Percentiles rank a stretch among this genome's conserved stretches.
These are phyloP conservation scores for Panorpa germanica DNA, from an alignment of 2,888 invertebrate species.

Conservation along the genomic window DNA sequence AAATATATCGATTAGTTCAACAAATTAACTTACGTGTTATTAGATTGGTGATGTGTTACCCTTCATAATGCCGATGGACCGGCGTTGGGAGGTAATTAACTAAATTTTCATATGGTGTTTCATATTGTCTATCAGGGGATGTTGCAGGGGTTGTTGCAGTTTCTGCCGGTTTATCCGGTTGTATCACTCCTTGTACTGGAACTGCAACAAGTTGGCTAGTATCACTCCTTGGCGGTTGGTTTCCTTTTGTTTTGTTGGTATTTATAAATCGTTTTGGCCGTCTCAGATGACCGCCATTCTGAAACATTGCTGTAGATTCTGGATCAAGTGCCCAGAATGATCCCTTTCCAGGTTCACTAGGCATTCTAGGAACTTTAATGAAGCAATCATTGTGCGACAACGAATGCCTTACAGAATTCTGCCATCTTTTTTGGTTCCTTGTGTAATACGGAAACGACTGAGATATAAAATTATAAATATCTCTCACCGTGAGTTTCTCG, in stretches of 20 bases:
- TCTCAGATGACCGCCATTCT: conserved; percentile 93
- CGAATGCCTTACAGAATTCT: conserved; percentile 96
- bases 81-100: no score
- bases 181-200: no score
- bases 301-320: conserved; percentile 98
- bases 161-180: no score
- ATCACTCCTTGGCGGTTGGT: no score
- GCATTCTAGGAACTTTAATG: conserved; percentile 92
- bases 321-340: conserved; percentile 98
- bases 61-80: no score
- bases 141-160: no score
- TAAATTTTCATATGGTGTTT: no score
- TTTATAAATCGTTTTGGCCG: conserved; percentile 97
- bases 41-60: no score
- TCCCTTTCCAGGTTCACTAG: conserved; percentile 97
- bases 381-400: conserved; percentile 98
- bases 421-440: conserved; percentile 98
- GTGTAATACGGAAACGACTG: conserved; percentile 96
- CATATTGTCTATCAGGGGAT: no score
- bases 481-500: conserved; percentile 93
- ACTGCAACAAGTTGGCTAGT: no score
- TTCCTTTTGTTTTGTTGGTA: conserved; percentile 77
- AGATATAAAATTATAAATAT: conserved; percentile 99
- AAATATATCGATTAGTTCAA: no score
- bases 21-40: no score